A percentile compares a stretch with the other conserved stretches of the same genome.
Evolutionary conservation across 2,113 vertebrate species (phyloP).

Genomic region (Python bivittatus): DNA sequence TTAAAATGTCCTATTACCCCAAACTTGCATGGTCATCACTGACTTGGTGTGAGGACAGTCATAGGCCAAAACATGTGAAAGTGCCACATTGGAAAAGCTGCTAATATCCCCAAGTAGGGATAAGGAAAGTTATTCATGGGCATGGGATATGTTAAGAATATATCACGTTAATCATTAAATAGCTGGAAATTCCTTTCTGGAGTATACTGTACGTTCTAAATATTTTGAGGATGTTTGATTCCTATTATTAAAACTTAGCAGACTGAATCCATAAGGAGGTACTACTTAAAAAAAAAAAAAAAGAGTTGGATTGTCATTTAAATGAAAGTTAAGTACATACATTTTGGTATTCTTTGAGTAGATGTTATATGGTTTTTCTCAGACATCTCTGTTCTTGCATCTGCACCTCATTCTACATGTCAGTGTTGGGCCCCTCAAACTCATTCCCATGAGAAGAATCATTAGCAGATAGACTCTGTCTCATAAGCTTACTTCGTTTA

Average conservation of each 20-base stretch:
- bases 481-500: conserved; percentile 18
- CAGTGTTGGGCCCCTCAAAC: neutral
- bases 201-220: neutral
- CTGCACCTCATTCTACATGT: conserved; percentile 43
- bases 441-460: conserved; percentile 28
- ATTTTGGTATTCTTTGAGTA: conserved; percentile 55
- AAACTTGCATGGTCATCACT: no score
- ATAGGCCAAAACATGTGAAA: no score
- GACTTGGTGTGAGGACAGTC: no score
- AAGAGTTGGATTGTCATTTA: conserved; percentile 13
- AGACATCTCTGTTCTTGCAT: conserved; percentile 51
- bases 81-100: no score
- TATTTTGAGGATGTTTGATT: neutral
- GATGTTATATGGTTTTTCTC: conserved; percentile 48
- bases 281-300: no score
- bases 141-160: fast-evolving
- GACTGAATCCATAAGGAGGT: no score
- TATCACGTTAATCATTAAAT: fast-evolving
- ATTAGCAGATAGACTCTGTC: conserved; percentile 20
- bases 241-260: neutral
- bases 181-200: neutral
- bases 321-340: conserved; percentile 62
- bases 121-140: neutral
- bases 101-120: no score
- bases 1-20: no score